phyloP scores from a whole-genome alignment of 1,140 invertebrate genomes.

The Drosophila leontia region DNA sequence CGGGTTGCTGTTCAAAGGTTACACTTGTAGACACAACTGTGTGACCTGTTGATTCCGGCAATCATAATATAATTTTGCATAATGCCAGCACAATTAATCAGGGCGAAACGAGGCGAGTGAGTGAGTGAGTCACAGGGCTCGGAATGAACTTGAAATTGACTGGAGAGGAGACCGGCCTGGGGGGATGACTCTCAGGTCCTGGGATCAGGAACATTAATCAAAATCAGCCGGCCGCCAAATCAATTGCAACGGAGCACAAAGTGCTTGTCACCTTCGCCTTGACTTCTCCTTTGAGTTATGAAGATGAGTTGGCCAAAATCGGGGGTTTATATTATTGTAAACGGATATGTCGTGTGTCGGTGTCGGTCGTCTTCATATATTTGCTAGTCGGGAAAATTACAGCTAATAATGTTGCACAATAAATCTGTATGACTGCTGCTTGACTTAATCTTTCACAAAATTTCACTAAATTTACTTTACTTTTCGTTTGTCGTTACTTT shows the following conservation, averaged over 20 bases:
- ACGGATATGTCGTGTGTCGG: conserved; percentile 48
- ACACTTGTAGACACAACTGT: conserved; percentile 20
- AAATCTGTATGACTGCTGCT: conserved; percentile 27
- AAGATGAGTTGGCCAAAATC: conserved; percentile 56
- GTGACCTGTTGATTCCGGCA: conserved; percentile 38
- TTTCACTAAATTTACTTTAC: conserved; percentile 65
- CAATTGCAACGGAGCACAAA: conserved; percentile 49
- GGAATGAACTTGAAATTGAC: conserved; percentile 46
- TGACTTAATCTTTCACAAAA: conserved; percentile 44
- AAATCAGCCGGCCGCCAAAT: conserved; percentile 65
- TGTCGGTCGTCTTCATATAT: conserved; percentile 35
- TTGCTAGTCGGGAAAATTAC: conserved; percentile 54
- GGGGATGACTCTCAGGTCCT: conserved; percentile 21
- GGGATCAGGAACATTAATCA: conserved; percentile 41
- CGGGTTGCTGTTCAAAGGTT: conserved; percentile 22
- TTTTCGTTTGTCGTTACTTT: conserved; percentile 37
- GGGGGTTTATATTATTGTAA: conserved; percentile 6
- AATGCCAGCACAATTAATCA: conserved; percentile 71
- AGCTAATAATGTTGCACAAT: conserved; percentile 58
- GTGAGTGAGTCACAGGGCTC: conserved; percentile 8
- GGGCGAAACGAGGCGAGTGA: conserved; percentile 10
- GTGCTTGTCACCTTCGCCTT: conserved; percentile 64
- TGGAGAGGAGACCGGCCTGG: neutral
- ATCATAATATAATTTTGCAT: conserved; percentile 56
- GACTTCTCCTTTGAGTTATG: conserved; percentile 64